A percentile compares a stretch with the other conserved stretches of the same genome.
Evolutionary conservation across 2,113 vertebrate species (phyloP).

Genomic region (Corydoras sp.): DNA sequence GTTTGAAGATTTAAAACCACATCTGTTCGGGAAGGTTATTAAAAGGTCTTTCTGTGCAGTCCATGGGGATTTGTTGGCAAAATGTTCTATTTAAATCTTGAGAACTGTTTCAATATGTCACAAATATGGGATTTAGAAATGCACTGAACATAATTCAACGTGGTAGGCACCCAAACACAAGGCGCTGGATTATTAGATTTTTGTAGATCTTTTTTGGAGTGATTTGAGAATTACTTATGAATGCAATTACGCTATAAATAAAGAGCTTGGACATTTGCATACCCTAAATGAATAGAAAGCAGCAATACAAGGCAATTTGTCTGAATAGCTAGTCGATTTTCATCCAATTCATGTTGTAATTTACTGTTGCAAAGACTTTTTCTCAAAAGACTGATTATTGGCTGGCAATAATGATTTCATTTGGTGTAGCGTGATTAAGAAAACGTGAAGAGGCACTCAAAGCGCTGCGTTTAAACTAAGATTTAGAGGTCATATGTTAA

Average conservation of each 20-base stretch:
- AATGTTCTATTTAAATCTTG: not conserved
- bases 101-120: not conserved
- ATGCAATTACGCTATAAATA: not conserved
- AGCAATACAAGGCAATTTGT: not conserved
- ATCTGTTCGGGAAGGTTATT: conserved; percentile 2
- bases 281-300: not conserved
- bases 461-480: too few relatives aligned
- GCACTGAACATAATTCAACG: too few relatives aligned
- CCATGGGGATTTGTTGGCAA: not conserved
- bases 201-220: not conserved
- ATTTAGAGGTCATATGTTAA: too few relatives aligned
- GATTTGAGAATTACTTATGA: not conserved
- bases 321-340: not conserved
- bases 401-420: not conserved
- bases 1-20: conserved; percentile 1
- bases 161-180: too few relatives aligned
- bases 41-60: not conserved
- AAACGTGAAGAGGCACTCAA: too few relatives aligned
- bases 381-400: not conserved
- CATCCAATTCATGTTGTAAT: not conserved
- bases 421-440: not conserved
- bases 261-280: not conserved
- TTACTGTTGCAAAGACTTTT: not conserved
- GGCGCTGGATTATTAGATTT: not conserved
- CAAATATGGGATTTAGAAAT: not conserved